Evolutionary conservation across 2,113 vertebrate species (phyloP), one percentile per base, ranked within the genome.

Genomic region (Leptocoma aspasia): DNA sequence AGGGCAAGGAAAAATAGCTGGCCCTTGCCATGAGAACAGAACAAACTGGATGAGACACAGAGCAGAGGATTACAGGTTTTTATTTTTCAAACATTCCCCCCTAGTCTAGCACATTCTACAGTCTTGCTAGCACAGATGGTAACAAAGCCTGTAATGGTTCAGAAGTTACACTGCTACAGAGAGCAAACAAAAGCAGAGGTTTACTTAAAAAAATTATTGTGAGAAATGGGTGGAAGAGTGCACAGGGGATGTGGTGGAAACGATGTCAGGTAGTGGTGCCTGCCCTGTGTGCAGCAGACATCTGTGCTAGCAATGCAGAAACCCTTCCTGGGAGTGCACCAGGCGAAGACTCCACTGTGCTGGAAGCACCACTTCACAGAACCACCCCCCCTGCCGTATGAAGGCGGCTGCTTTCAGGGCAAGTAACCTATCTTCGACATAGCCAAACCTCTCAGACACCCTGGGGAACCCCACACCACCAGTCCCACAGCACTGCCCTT

Each of bases 71-170:
- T 97, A 97, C 76, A 97, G 94, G 85, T 89, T 95, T 97, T 97
- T 97, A 97, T 97, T 97, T 94, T 92, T 95, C 95, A 97, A 96
- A 97, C 91, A 82, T 91, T 95, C 92, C 76, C 86, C 95, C 84
- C 94, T 96, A 97, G 90, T 96, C 95, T 96, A 97, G 95, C 92
- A 96, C 94, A 86, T 94, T 97, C 95, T 97, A 96, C 70, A 92
- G 86, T 87, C 94, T 97, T 95, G 86, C 93, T 96, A 94, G 92
- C 91, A 94, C 86, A 93, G 90, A 91, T 94, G 92, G 96, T 72
- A 93, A 94, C 89, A 95, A 95, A 95, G 92, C 96, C 89, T 50
- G 92, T 57, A 93, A 95, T 63, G 60, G 91, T 68, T 89, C 76
- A 85, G 85, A 92, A 95, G 83, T 92, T 90, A 92, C 82, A 82